These are phyloP conservation scores for Capreolus pygargus DNA, from an alignment of 2,113 vertebrate genomes.

Conservation along the genomic window DNA sequence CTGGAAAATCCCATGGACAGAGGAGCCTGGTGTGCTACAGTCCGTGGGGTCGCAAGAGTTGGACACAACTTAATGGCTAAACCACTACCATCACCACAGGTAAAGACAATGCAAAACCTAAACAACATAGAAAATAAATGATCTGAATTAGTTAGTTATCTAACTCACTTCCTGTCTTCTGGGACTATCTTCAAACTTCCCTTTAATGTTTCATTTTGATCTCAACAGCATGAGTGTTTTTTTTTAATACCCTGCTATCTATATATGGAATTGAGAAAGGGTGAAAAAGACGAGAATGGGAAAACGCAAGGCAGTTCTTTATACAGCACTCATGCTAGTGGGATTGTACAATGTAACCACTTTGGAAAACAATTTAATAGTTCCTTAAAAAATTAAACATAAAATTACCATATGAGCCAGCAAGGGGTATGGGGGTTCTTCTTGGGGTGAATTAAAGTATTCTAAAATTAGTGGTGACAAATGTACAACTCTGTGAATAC, in stretches of 20 bases:
- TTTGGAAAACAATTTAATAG: not conserved
- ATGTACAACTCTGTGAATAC: not conserved
- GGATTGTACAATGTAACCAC: too few relatives aligned
- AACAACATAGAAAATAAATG: not conserved
- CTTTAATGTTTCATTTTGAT: not conserved
- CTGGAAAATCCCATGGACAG: too few relatives aligned
- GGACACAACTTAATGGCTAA: too few relatives aligned
- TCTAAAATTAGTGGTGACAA: not conserved
- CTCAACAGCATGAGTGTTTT: not conserved
- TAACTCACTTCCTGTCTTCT: not conserved
- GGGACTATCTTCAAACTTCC: not conserved
- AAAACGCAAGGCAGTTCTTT: accelerated
- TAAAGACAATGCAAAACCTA: not conserved
- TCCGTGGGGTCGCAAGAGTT: too few relatives aligned
- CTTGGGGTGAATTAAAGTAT: not conserved
- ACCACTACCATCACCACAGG: not conserved
- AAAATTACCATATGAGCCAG: not conserved
- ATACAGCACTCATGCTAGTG: not conserved
- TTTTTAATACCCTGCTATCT: not conserved
- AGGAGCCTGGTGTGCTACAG: too few relatives aligned
- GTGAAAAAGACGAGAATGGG: not conserved
- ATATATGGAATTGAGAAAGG: not conserved
- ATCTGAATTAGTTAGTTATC: not conserved
- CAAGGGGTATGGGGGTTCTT: not conserved
- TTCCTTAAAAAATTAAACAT: not conserved